Evolutionary conservation across 2,888 invertebrate species (phyloP).

Genomic region (Eudemis profundana): DNA sequence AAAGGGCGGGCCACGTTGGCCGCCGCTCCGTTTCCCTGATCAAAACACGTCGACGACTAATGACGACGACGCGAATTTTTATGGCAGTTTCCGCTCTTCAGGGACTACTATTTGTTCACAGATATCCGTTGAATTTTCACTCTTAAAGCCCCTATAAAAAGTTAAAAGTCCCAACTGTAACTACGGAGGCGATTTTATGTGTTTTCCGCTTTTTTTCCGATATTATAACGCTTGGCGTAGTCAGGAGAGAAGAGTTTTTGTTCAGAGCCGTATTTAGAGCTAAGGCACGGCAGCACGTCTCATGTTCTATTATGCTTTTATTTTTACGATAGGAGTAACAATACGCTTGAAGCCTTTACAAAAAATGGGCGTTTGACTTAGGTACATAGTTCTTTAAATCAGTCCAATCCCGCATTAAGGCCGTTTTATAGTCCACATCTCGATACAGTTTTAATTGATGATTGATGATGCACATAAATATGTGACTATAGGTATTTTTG

Average conservation of each 20-base stretch:
- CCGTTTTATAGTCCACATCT: too few species aligned
- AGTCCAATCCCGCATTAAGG: too few species aligned
- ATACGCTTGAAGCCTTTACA: constrained; percentile 3
- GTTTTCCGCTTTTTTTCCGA: constrained; percentile 53
- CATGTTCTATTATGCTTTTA: constrained; percentile 23
- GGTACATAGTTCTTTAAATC: too few species aligned
- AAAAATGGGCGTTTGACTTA: constrained; percentile 1
- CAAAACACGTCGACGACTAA: constrained; percentile 83
- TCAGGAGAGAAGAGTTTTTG: constrained; percentile 30
- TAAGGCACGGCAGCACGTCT: constrained; percentile 24
- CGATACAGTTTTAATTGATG: too few species aligned
- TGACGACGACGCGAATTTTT: constrained; percentile 79
- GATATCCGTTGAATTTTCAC: constrained; percentile 73
- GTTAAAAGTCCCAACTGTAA: constrained; percentile 64
- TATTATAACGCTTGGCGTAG: constrained; percentile 35
- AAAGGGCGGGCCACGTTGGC: constrained; percentile 60
- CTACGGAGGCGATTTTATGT: constrained; percentile 59
- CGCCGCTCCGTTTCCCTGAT: constrained; percentile 64
- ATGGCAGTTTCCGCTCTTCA: constrained; percentile 72
- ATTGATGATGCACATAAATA: too few species aligned
- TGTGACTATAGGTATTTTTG: too few species aligned
- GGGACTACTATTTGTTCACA: constrained; percentile 74
- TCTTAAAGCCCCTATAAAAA: constrained; percentile 69
- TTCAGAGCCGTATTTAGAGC: constrained; percentile 21
- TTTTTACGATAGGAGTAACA: constrained; percentile 17